Evolutionary conservation across 37 sponge, comb jelly and placozoan species (phyloP), one percentile per base, ranked within the genome.

Genomic region (Diacarnus erythraeanus): DNA sequence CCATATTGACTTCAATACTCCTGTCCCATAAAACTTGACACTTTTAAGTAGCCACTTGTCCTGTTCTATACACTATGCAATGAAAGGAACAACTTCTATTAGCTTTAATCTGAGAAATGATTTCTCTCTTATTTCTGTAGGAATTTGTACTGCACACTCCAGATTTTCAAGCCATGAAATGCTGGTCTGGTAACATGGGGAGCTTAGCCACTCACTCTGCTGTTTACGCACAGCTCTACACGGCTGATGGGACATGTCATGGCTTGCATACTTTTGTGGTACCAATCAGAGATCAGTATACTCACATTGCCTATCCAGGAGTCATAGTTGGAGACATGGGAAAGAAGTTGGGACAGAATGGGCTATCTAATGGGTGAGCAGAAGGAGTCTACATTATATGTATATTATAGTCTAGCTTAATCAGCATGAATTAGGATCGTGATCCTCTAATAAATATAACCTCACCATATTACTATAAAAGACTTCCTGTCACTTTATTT

Each of bases 131-230:
- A n/a, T 30, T 64, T 86, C 20, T 80, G 64, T 60, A 97, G 92
- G 92, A 94, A 89, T 96, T 96, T 71, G 79, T 96, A 21, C 31
- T 98, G 36, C 69, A 98, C 77, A 94, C 99, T 23, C 99, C 99
- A n/a, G 88, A 91, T 43, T 38, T 92, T 30, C 95, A 98, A 77
- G 99, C 94, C 1, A 66, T 56, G 42, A 98, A 98, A 72, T 98
- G 92, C 39, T 98, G 99, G 99, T 38, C 79, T 2, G 97, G 97
- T 0, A 94, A 94, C 77, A 81, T 93, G 22, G 97, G 97, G 1
- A 83, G 86, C 31, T 35, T 79, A 26, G 97, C 99, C 58, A 98
- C 93, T 38, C 91, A 96, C 40, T 79, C 95, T 39, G 71, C 92
- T 0, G 80, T 98, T 47, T 91, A 82, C 82, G 99, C 99, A 9